Evolutionary conservation across 2,113 vertebrate genomes (phyloP).

Genomic region (Acinonyx jubatus): DNA sequence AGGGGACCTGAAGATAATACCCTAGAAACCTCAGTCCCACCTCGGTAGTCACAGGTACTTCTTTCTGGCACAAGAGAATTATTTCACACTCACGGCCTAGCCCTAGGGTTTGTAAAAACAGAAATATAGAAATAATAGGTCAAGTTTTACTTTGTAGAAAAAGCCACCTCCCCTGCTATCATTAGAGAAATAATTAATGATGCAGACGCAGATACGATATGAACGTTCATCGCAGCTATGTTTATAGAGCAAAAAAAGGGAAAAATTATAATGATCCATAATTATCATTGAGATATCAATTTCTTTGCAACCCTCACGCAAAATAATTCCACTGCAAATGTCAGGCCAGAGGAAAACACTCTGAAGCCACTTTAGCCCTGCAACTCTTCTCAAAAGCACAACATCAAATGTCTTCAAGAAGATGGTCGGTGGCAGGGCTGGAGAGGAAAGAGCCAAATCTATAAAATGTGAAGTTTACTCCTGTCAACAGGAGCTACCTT

Average conservation of each 20-base stretch:
- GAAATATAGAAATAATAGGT: background rate
- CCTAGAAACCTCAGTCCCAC: background rate
- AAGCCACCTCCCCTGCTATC: background rate
- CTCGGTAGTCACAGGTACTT: background rate
- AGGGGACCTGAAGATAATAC: background rate
- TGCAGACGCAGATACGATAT: background rate
- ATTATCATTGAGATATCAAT: conserved; percentile 56
- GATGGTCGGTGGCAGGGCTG: background rate
- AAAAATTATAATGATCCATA: background rate
- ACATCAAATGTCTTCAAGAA: background rate
- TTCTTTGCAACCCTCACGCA: background rate
- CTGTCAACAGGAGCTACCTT: background rate
- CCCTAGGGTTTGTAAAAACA: background rate
- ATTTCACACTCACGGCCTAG: background rate
- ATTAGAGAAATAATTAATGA: background rate
- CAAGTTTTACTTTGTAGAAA: background rate
- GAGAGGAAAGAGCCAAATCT: background rate
- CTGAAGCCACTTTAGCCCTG: background rate
- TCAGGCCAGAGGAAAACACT: background rate
- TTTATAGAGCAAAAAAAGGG: background rate
- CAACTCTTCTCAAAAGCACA: background rate
- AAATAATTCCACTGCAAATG: too few species aligned
- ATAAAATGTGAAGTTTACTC: background rate
- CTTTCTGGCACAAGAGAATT: background rate
- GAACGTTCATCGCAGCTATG: background rate